Evolutionary conservation across 2,113 vertebrate genomes (phyloP).

Genomic region (Orthonyx spaldingii): DNA sequence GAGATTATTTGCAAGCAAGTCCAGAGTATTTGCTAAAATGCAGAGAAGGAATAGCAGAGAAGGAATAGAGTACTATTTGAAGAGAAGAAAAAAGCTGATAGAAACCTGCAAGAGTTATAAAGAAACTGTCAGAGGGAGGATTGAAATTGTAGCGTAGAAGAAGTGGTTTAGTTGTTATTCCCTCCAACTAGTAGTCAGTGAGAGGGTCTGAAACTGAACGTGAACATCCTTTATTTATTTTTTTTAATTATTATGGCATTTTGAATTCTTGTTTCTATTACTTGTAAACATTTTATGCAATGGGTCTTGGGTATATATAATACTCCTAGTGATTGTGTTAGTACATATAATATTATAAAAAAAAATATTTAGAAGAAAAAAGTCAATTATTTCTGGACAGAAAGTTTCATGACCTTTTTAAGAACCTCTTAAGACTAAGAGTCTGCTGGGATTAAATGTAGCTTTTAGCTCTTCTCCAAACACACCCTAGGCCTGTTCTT

Average conservation of each 20-base stretch:
- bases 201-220: neutral
- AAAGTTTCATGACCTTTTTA: neutral
- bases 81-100: neutral
- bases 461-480: neutral
- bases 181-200: neutral
- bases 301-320: neutral
- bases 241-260: neutral
- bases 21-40: neutral
- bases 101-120: neutral
- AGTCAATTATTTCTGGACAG: neutral
- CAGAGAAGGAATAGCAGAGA: neutral
- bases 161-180: neutral
- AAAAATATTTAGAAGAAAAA: neutral
- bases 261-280: neutral
- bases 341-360: neutral
- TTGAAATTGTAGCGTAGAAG: neutral
- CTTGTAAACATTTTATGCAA: neutral
- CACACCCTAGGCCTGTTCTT: neutral
- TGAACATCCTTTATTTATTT: neutral
- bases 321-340: neutral
- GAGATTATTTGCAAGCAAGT: neutral
- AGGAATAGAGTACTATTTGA: neutral
- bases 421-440: neutral
- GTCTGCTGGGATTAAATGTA: neutral
- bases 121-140: neutral